Evolutionary conservation across 2,113 vertebrate genomes (phyloP), one percentile per base, ranked within the genome.

Genomic region (Desmodus rotundus): DNA sequence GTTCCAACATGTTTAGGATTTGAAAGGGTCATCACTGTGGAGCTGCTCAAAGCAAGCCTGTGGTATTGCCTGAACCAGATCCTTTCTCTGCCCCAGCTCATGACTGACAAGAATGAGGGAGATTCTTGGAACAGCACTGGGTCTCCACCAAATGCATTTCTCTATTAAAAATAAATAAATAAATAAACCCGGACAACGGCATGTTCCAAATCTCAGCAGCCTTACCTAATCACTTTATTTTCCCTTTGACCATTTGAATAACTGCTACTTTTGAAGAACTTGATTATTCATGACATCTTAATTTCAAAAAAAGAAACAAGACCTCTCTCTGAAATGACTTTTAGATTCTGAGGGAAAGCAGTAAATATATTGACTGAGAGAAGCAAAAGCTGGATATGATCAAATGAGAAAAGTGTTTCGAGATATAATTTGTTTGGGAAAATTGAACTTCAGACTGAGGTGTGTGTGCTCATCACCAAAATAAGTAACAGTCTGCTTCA

Each of bases 191-290:
- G 2, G 45, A 81, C 83, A 86, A 82, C 5, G 5, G 50, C 43
- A 31, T 63, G 68, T 72, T 92, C 83, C 91, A 83, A 96, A 76
- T 78, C 89, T 96, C 52, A 70, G 70, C 94, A 96, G 86, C 68
- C 89, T 81, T 96, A 38, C 80, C 80, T 89, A 94, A 93, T 65
- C 61, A 76, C 81, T 94, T 86, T 56, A 43, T 68, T 93, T 92
- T 96, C 63, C 91, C 89, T 83, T 74, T 63, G 70, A 78, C 52
- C 70, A 91, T 83, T 67, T 81, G 83, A 94, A 84, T 56, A 87
- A 91, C 73, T 91, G 74, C 36, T 72, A 54, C 72, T 43, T 76
- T 90, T 47, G 33, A 63, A 92, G 67, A 87, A 89, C 13, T 36
- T 89, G 36, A 83, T 92, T 67, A 26, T 67, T 24, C 9, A 4